Evolutionary conservation across 2,888 invertebrate genomes (phyloP).

Genomic region (Thecophora atra): DNA sequence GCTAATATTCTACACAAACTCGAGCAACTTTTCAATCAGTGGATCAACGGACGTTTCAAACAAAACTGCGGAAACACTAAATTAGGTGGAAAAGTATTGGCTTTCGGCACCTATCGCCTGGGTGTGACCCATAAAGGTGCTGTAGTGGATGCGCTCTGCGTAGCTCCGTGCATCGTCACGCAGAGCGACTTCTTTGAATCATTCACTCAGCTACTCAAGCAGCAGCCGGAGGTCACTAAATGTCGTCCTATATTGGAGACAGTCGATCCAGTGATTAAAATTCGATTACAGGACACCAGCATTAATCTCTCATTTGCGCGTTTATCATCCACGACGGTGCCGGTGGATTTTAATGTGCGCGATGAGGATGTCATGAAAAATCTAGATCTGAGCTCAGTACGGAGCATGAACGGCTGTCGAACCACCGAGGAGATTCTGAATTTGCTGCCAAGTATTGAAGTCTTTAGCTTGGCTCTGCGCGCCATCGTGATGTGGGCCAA

Average conservation of each 20-base stretch:
- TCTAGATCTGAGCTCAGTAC: slow-evolving; percentile 90
- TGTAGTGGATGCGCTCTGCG: slow-evolving; percentile 96
- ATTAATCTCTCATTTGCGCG: slow-evolving; percentile 95
- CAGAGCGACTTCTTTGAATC: slow-evolving; percentile 89
- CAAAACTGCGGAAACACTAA: slow-evolving; percentile 87
- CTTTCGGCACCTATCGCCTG: slow-evolving; percentile 92
- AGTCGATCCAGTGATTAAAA: slow-evolving; percentile 96
- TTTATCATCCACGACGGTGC: slow-evolving; percentile 88
- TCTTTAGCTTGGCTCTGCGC: slow-evolving; percentile 87
- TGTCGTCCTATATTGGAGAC: slow-evolving; percentile 91
- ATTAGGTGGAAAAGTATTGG: slow-evolving; percentile 95
- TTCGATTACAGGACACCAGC: slow-evolving; percentile 95
- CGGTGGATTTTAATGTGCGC: slow-evolving; percentile 82
- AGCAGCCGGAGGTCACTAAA: slow-evolving; percentile 81
- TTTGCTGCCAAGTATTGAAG: slow-evolving; percentile 89
- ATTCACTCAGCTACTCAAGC: slow-evolving; percentile 86
- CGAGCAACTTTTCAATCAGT: slow-evolving; percentile 85
- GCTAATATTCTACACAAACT: slow-evolving; percentile 68
- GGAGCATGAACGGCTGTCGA: slow-evolving; percentile 92
- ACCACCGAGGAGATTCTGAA: slow-evolving; percentile 96
- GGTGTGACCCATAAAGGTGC: slow-evolving; percentile 95
- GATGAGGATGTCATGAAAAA: slow-evolving; percentile 90
- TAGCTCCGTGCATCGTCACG: slow-evolving; percentile 91
- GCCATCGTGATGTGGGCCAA: slow-evolving; percentile 98
- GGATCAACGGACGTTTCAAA: slow-evolving; percentile 87